phyloP scores from a whole-genome alignment of 2,797 vertebrate species.

The Scarus forsteni region DNA sequence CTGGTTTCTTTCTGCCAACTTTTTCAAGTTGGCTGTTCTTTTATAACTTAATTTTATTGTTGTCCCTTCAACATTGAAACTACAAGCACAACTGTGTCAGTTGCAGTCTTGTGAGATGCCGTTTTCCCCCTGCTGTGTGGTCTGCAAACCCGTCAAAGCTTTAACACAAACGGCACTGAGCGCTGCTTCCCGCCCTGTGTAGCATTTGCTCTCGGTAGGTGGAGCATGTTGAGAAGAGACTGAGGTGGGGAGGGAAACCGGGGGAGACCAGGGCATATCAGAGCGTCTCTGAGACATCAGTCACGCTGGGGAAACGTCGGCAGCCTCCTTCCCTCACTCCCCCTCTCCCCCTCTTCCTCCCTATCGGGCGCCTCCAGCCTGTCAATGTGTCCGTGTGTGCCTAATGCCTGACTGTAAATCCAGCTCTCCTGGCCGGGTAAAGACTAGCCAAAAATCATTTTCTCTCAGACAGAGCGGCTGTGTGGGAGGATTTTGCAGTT shows the following conservation, averaged over 20 bases:
- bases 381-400: conserved; percentile 45
- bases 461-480: conserved; percentile 14
- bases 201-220: conserved; percentile 44
- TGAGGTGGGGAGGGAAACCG: conserved; percentile 15
- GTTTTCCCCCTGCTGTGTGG: background rate
- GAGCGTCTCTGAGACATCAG: conserved; percentile 39
- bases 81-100: conserved; percentile 1
- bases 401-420: conserved; percentile 58
- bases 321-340: conserved; percentile 1
- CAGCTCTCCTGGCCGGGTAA: conserved; percentile 15
- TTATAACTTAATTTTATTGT: background rate
- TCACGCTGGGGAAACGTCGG: conserved; percentile 50
- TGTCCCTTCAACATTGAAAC: background rate
- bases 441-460: conserved; percentile 20
- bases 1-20: too few relatives aligned
- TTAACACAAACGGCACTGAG: conserved; percentile 12
- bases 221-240: conserved; percentile 40
- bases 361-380: conserved; percentile 36
- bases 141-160: conserved; percentile 16
- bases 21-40: too few relatives aligned
- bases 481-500: conserved; percentile 20
- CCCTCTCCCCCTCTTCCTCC: background rate
- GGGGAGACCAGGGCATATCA: conserved; percentile 34
- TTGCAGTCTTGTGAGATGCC: conserved; percentile 4
- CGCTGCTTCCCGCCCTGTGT: conserved; percentile 9